Evolutionary conservation across 1,140 invertebrate genomes (phyloP), one percentile per base, ranked within the genome.

Genomic region (Drosophila auraria): DNA sequence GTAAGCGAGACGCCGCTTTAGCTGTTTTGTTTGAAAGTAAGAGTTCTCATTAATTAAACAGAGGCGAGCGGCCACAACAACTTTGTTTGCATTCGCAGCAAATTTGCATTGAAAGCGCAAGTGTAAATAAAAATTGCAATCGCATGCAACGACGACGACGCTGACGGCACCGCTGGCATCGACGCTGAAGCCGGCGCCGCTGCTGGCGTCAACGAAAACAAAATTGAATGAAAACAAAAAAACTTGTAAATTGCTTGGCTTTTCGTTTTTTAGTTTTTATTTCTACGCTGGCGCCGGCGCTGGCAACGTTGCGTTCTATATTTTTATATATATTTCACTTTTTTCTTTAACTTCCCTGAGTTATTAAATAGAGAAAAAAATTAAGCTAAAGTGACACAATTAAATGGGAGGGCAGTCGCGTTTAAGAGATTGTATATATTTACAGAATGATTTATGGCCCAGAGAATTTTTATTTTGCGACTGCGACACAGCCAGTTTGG

Each of bases 91-190:
- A 59, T 82, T 65, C 65, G 45, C 45, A 40, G 78, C 82, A 76
- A 84, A 86, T 89, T 83, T 87, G 83, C 83, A 87, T 87, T 80
- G 62, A 90, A 89, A 89, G 78, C 47, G 84, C 86, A 89, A 89
- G 84, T 89, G 84, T 84, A 90, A 89, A 89, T 81, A 76, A 69
- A 61, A 83, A 83, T 58, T 73, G 80, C 80, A 83, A 83, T 83
- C 70, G 75, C 63, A 58, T 63, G 72, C 72, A 45, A 40, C 65
- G 71, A 44, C 66, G 65, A 9, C 23, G 36, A 33, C 44, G 58
- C 30, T 14, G 27, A 15, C 62, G 33, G 11, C 54, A 25, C 49
- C 64, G 64, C 14, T 27, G 44, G 36, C 51, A 40, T 14, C 45
- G 65, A 45, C 12, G 51, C 15, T 42, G 27, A 72, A 42, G 61